phyloP scores from a whole-genome alignment of 2,888 invertebrate genomes.

The Xylota segnis region DNA sequence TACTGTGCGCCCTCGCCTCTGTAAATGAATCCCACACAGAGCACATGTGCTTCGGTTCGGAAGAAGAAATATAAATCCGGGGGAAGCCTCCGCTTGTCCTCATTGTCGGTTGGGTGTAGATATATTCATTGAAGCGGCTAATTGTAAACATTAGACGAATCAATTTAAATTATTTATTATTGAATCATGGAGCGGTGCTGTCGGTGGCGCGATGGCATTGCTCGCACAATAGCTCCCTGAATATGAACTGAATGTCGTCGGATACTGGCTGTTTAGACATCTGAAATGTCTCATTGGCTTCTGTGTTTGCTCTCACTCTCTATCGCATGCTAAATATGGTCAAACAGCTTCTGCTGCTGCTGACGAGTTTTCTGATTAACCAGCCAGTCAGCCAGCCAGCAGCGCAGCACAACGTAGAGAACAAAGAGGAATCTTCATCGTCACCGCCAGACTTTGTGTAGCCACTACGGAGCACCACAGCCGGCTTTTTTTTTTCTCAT shows the following conservation, averaged over 20 bases:
- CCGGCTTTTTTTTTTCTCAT: slow-evolving; percentile 34
- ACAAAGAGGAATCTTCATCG: slow-evolving; percentile 69
- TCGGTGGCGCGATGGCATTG: slow-evolving; percentile 26
- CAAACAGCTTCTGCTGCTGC: slow-evolving; percentile 67
- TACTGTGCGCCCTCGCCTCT: slow-evolving; percentile 1
- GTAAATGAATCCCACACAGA: slow-evolving; percentile 42
- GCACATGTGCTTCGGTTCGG: slow-evolving; percentile 44
- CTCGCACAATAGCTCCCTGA: slow-evolving; percentile 55
- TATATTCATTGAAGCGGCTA: slow-evolving; percentile 66
- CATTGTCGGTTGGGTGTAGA: slow-evolving; percentile 9
- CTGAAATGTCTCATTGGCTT: slow-evolving; percentile 32
- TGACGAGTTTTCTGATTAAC: slow-evolving; percentile 66
- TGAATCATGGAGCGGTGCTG: slow-evolving; percentile 52
- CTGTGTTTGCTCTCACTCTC: slow-evolving; percentile 39
- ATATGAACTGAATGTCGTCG: slow-evolving; percentile 41
- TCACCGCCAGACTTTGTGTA: slow-evolving; percentile 66
- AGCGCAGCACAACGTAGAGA: slow-evolving; percentile 34
- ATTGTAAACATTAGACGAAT: slow-evolving; percentile 76
- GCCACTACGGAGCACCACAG: slow-evolving; percentile 58
- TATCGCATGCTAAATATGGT: slow-evolving; percentile 65
- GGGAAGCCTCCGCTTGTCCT: slow-evolving; percentile 52
- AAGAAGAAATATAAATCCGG: slow-evolving; percentile 31
- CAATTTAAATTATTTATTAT: slow-evolving; percentile 76
- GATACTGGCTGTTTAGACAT: slow-evolving; percentile 14
- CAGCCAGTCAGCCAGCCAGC: slow-evolving; percentile 36